Base-by-base conservation (phyloP, 1,140 invertebrate genomes). In the Tribolium castaneum region DNA sequence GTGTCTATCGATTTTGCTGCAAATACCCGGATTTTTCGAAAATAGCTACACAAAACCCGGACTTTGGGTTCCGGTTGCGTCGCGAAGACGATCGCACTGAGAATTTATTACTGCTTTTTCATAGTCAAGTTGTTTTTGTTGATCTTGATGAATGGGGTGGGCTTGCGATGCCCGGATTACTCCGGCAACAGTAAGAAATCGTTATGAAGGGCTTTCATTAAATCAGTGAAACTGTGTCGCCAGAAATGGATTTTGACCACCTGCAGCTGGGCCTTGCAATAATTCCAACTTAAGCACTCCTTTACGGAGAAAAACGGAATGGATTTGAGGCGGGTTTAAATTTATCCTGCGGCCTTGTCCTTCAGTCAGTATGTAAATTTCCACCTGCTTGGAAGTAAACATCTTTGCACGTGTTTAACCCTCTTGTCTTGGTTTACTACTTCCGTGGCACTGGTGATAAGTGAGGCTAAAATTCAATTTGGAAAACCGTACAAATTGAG, bases 31-130 rank as follows among this genome's bases (percentile, higher is more conserved):
- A 9, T 45, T 45, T 10, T 45, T n/a, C 39, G 9, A 45, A 45
- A 45, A 3, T 59, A 9, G 54, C 19, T 25, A 59, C 54, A 25
- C 54, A 59, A 59, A 45, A 9, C 19, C 54, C 14, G 19, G 19
- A 30, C 14, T 25, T 59, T 59, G 2, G 54, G 54, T 59, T 59
- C 19, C 54, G 54, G 54, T 19, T 59, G 54, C 14, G 54, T 25
- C 19, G 54, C 54, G 54, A 59, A 59, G 54, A 59, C 54, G 54
- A 59, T 59, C 54, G 3, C 54, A 59, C 54, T 22, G 54, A 30
- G 19, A 59, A 59, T 59, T 59, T 59, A 59, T 59, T 59, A 59
- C 54, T 59, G 54, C 54, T 59, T 59, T 59, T 59, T 59, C 54
- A 59, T 59, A 59, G 54, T 59, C 54, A 59, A 59, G 4, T 59